Conservation (phyloP, 2,797 vertebrate genomes). For the Platalea minor region DNA sequence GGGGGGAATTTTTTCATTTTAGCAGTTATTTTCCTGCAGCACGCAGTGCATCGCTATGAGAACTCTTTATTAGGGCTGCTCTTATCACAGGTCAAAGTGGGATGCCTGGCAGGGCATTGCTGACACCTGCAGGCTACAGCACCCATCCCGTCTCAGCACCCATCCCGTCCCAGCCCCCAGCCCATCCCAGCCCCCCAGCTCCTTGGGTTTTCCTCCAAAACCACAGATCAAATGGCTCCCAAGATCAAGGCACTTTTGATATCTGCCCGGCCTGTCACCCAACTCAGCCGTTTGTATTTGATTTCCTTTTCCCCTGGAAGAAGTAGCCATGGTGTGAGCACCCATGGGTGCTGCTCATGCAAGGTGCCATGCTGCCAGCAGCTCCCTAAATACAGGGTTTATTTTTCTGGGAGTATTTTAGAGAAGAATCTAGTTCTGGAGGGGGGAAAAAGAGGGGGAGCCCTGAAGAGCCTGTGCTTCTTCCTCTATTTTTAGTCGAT, state of each 20-base stretch:
- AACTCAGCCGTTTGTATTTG: accelerated
- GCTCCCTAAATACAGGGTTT: not conserved
- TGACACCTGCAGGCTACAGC: not conserved
- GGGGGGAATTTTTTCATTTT: accelerated
- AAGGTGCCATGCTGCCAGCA: not conserved
- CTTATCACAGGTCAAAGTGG: accelerated
- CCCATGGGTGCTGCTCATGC: not conserved
- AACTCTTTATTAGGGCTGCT: not conserved
- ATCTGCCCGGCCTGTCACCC: not conserved
- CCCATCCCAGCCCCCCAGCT: not conserved
- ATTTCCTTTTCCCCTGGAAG: not conserved
- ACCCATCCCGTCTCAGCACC: not conserved
- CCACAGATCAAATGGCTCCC: not conserved
- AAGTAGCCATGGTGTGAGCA: not conserved
- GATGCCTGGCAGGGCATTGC: not conserved
- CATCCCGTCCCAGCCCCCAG: not conserved
- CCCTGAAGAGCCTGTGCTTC: not conserved
- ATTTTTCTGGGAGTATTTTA: not conserved
- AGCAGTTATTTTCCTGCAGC: not conserved
- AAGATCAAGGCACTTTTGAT: not conserved
- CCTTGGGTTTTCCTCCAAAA: not conserved
- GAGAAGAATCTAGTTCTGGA: not conserved
- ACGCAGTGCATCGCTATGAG: accelerated
- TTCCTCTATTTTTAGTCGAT: not conserved
- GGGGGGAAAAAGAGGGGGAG: not conserved